Percentiles rank a stretch among this genome's conserved stretches.
phyloP scores from a whole-genome alignment of 35 echinoderm and acorn worm species.

The Hemicentrotus pulcherrimus region DNA sequence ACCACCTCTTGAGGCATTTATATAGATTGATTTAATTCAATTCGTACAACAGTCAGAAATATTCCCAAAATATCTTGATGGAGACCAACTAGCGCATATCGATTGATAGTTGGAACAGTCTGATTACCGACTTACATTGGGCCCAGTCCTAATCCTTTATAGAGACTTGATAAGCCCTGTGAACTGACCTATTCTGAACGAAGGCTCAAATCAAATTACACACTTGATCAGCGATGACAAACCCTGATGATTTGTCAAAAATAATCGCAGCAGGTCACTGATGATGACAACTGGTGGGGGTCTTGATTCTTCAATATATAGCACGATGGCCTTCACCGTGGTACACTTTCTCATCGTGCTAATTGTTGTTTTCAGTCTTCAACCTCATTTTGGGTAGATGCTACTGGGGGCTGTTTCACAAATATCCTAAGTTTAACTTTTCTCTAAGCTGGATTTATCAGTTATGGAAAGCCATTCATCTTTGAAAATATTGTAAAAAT shows the following conservation, averaged over 20 bases:
- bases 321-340: background rate
- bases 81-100: background rate
- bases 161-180: background rate
- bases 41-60: background rate
- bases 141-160: background rate
- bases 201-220: constrained; percentile 1
- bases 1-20: too few species aligned
- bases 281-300: background rate
- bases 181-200: background rate
- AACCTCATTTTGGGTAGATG: background rate
- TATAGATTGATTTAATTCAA: too few species aligned
- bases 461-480: too few species aligned
- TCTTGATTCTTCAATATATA: background rate
- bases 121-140: background rate
- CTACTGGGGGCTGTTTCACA: too few species aligned
- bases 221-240: constrained; percentile 23
- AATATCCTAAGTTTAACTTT: too few species aligned
- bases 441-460: too few species aligned
- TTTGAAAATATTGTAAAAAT: too few species aligned
- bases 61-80: background rate
- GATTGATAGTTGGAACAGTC: background rate
- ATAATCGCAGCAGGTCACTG: constrained; percentile 27
- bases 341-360: background rate
- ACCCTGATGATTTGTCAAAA: constrained; percentile 40
- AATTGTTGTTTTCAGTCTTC: background rate